These are phyloP conservation scores for Microcebus ravelobensis DNA, from an alignment of 2,113 vertebrate species.

Conservation along the genomic window DNA sequence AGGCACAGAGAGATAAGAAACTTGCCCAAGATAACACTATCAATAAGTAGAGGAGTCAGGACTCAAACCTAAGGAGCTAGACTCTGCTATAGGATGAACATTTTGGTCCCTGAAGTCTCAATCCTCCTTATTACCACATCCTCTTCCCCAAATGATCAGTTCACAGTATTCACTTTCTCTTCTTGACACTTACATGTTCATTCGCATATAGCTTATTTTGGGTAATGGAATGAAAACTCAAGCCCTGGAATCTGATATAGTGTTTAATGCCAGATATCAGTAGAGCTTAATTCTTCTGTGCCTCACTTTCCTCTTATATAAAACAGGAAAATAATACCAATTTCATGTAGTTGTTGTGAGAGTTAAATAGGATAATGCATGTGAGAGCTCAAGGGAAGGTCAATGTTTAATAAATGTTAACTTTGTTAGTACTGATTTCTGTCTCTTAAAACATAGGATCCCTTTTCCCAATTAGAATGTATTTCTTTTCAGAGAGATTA, in stretches of 20 bases:
- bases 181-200: neutral
- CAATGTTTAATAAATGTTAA: conserved; percentile 31
- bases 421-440: conserved; percentile 38
- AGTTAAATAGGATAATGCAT: neutral
- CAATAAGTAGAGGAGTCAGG: neutral
- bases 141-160: neutral
- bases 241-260: neutral
- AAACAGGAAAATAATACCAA: neutral
- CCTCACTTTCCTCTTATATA: neutral
- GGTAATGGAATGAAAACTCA: neutral
- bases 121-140: neutral
- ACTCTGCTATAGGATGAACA: neutral
- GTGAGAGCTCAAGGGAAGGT: neutral
- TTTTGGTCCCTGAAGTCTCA: neutral
- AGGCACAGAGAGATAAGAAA: conserved; percentile 6
- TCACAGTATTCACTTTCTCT: neutral
- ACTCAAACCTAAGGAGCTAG: neutral
- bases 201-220: neutral
- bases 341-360: neutral
- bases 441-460: neutral
- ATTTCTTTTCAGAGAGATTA: conserved; percentile 33
- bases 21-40: neutral
- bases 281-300: neutral
- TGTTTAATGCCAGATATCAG: neutral
- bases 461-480: neutral